A percentile compares a stretch with the other conserved stretches of the same genome.
These are phyloP conservation scores for Centropyge bicolor DNA, from an alignment of 2,797 vertebrate genomes.

Conservation along the genomic window DNA sequence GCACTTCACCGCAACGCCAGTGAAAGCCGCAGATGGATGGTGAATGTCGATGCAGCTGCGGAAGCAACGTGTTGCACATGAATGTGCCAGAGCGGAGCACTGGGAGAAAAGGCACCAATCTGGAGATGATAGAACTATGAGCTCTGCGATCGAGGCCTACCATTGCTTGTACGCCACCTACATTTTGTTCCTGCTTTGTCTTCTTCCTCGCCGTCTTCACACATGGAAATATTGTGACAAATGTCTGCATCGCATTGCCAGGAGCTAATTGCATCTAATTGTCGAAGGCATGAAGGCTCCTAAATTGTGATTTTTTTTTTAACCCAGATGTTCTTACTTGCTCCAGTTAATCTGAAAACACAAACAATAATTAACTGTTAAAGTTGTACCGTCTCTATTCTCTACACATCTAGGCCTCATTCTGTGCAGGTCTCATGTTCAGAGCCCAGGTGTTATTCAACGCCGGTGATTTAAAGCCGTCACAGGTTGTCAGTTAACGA, in stretches of 20 bases:
- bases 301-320: constrained; percentile 12
- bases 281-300: constrained; percentile 13
- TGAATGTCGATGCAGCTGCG: constrained; percentile 45
- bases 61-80: constrained; percentile 39
- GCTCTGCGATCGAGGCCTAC: constrained; percentile 5
- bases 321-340: background rate
- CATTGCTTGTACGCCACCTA: constrained; percentile 2
- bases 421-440: background rate
- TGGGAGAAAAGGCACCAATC: background rate
- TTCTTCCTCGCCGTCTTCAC: background rate
- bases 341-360: background rate
- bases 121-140: background rate
- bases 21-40: constrained; percentile 50
- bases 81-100: constrained; percentile 35
- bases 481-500: background rate
- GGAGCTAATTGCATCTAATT: constrained; percentile 23
- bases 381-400: background rate
- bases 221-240: constrained; percentile 31
- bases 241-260: constrained; percentile 22
- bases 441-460: background rate
- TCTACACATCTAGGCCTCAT: background rate
- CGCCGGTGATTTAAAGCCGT: background rate
- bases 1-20: constrained; percentile 9
- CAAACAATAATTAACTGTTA: background rate
- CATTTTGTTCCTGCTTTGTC: constrained; percentile 35